Evolutionary conservation across 2,797 vertebrate genomes (phyloP).

Genomic region (Tiaroga cobitis): DNA sequence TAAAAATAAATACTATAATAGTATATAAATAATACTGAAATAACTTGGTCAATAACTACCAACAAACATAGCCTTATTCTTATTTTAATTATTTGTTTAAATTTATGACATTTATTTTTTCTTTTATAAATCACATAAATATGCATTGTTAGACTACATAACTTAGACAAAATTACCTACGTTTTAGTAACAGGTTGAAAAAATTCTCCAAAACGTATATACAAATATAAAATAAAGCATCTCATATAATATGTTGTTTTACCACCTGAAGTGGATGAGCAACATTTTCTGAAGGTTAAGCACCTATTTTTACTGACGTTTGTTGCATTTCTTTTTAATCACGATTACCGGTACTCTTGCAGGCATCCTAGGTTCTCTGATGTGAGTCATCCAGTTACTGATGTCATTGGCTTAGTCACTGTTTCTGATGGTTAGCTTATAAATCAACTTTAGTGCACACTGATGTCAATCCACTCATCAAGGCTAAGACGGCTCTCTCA

Average conservation of each 20-base stretch:
- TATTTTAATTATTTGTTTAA: too few relatives aligned
- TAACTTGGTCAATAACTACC: neutral
- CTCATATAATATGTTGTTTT: neutral
- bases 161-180: neutral
- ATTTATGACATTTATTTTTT: too few relatives aligned
- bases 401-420: constrained; percentile 25
- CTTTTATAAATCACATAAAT: too few relatives aligned
- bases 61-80: neutral
- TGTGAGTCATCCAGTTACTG: constrained; percentile 27
- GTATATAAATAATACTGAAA: neutral
- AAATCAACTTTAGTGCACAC: constrained; percentile 30
- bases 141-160: neutral
- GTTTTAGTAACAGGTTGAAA: neutral
- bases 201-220: neutral
- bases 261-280: neutral
- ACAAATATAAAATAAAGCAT: neutral
- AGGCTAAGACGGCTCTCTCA: constrained; percentile 37
- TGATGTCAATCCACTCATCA: constrained; percentile 32
- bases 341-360: neutral
- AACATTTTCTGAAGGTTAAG: neutral
- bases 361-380: neutral
- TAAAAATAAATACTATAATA: neutral
- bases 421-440: constrained; percentile 42
- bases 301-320: neutral
- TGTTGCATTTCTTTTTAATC: constrained; percentile 8